These are phyloP conservation scores for Porites divaricata DNA, from an alignment of 92 coral and sea anemone genomes.

Conservation along the genomic window DNA sequence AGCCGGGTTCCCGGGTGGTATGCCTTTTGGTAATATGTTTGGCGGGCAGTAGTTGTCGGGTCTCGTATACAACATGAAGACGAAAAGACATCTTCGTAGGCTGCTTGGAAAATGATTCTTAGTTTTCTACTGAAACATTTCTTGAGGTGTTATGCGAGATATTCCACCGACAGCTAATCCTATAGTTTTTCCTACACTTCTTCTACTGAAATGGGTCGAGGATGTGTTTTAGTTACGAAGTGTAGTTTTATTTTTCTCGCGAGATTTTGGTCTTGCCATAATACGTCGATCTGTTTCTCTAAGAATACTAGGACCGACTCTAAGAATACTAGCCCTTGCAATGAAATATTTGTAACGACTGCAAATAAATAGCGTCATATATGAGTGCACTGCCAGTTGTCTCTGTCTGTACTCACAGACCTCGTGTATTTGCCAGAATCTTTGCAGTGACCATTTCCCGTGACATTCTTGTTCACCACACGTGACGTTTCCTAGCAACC, in stretches of 20 bases:
- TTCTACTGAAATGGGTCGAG: background rate
- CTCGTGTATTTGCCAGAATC: no score
- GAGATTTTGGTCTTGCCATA: no score
- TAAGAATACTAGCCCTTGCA: background rate
- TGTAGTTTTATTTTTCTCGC: background rate
- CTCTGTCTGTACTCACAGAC: no score
- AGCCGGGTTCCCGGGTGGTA: constrained; percentile 28
- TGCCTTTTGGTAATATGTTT: constrained; percentile 51
- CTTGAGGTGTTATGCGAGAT: background rate
- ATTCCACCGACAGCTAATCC: background rate
- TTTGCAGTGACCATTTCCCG: no score
- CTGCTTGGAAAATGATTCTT: background rate
- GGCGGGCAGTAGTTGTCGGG: constrained; percentile 38
- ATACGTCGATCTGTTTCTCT: background rate
- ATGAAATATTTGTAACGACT: background rate
- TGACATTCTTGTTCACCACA: no score
- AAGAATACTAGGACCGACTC: background rate
- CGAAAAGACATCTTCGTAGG: background rate
- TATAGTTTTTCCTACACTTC: background rate
- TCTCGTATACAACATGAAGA: background rate
- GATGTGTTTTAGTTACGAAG: background rate
- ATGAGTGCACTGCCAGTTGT: background rate
- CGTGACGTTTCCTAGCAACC: no score
- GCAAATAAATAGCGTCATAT: background rate
- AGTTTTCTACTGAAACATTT: background rate